Percentiles rank a stretch among this genome's conserved stretches.
phyloP scores from a whole-genome alignment of 2,113 vertebrate genomes.

The Cryptotis parvus region DNA sequence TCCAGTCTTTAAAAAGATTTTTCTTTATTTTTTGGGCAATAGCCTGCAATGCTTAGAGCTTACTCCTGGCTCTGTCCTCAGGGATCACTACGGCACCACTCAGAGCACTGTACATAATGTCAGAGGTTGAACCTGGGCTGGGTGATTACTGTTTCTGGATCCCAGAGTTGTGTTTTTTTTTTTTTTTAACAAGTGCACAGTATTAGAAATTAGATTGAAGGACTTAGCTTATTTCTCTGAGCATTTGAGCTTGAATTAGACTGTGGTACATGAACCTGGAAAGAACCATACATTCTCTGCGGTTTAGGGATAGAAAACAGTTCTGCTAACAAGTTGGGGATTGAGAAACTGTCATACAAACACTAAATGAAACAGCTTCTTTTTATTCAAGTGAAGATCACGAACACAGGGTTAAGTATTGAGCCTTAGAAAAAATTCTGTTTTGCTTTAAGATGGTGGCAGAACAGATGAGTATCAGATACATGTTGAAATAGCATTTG shows the following conservation, averaged over 20 bases:
- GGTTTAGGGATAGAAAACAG: neutral
- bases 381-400: conserved; percentile 7
- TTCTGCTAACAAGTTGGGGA: neutral
- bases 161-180: neutral
- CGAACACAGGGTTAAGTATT: neutral
- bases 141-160: neutral
- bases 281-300: neutral
- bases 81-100: no score
- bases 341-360: neutral
- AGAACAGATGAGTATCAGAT: neutral
- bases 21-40: no score
- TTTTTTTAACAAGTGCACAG: neutral
- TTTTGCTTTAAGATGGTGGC: neutral
- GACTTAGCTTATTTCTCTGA: neutral
- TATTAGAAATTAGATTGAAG: conserved; percentile 11
- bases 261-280: neutral
- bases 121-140: no score
- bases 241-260: neutral
- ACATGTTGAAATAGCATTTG: neutral
- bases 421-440: neutral
- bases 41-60: no score
- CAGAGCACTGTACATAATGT: no score
- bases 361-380: neutral
- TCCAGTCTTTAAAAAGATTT: no score
- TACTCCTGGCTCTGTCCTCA: no score